Conservation (phyloP, 1,140 invertebrate species). For the Drosophila novamexicana region DNA sequence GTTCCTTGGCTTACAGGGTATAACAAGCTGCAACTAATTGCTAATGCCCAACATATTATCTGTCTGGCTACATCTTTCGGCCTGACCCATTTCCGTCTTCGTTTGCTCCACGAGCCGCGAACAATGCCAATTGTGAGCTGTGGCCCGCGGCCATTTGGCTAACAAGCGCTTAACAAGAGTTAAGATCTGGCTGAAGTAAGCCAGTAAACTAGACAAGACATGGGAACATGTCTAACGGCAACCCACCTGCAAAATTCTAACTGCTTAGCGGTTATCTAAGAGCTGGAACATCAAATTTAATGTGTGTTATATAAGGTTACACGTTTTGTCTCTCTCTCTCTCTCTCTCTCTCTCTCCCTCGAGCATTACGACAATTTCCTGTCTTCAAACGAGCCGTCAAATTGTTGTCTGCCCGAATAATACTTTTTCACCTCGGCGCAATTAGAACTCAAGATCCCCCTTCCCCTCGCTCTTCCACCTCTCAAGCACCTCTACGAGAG, state of each 20-base stretch:
- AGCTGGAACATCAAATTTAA: slow-evolving; percentile 30
- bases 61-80: slow-evolving; percentile 13
- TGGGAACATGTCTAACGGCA: slow-evolving; percentile 11
- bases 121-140: slow-evolving; percentile 38
- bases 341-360: not conserved
- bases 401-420: slow-evolving; percentile 6
- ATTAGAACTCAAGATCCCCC: slow-evolving; percentile 21
- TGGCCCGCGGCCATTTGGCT: slow-evolving; percentile 22
- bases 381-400: slow-evolving; percentile 34
- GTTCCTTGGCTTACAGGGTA: not conserved
- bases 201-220: slow-evolving; percentile 21
- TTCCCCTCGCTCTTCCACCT: no score
- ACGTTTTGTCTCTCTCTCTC: slow-evolving; percentile 3
- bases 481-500: no score
- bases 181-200: slow-evolving; percentile 25
- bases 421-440: slow-evolving; percentile 13
- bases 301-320: slow-evolving; percentile 40
- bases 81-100: slow-evolving; percentile 35
- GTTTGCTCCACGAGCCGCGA: not conserved
- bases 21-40: slow-evolving; percentile 26
- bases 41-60: slow-evolving; percentile 17
- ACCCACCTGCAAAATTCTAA: slow-evolving; percentile 18
- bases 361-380: slow-evolving; percentile 37
- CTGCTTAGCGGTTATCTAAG: slow-evolving; percentile 45
- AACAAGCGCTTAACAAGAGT: slow-evolving; percentile 26